Percentiles rank a stretch among this genome's conserved stretches.
These are phyloP conservation scores for Eretmochelys imbricata DNA, from an alignment of 2,113 vertebrate genomes.

Conservation along the genomic window DNA sequence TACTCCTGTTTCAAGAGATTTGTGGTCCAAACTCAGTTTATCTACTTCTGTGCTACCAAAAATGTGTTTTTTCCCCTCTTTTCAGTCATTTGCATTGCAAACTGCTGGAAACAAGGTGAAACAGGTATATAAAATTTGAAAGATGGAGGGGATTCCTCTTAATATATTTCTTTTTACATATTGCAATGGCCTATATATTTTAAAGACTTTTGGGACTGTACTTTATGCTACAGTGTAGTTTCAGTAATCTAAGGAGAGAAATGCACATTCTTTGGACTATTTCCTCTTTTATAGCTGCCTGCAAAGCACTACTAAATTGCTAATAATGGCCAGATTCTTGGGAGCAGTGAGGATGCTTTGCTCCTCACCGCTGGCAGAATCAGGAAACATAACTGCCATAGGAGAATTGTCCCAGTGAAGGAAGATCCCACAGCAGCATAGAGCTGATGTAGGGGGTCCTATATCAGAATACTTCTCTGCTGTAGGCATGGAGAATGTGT, in stretches of 20 bases:
- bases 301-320: neutral
- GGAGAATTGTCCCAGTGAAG: neutral
- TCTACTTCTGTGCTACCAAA: neutral
- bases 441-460: neutral
- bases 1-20: neutral
- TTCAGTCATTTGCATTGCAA: neutral
- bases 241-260: neutral
- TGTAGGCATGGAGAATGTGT: neutral
- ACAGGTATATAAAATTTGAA: neutral
- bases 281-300: neutral
- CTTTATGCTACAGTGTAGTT: neutral
- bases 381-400: neutral
- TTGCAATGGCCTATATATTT: neutral
- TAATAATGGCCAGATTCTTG: neutral
- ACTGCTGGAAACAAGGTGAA: neutral
- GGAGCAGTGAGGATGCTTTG: neutral
- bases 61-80: neutral
- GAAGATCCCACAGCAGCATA: neutral
- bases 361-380: neutral
- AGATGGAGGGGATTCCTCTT: neutral
- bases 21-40: neutral
- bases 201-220: neutral
- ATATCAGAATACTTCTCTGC: neutral
- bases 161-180: neutral
- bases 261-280: rapidly evolving